Evolutionary conservation across 1,140 invertebrate genomes (phyloP), one percentile per base, ranked within the genome.

Genomic region (Trachelipus rathkii): DNA sequence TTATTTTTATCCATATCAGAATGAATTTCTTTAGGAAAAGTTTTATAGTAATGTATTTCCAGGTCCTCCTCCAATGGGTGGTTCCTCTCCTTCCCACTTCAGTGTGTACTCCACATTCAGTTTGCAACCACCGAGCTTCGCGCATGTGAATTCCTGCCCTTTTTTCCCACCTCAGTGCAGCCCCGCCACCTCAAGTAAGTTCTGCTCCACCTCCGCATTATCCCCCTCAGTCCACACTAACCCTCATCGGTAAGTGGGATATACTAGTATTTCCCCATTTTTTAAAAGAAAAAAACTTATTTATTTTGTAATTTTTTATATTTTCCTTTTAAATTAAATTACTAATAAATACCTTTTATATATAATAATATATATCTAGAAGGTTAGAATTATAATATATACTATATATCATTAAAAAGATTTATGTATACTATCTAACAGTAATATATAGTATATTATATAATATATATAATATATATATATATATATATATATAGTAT

Each of bases 111-210:
- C 78, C 90, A 90, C 69, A 88, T 89, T 23, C 71, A 45, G 76
- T n/a, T 44, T 81, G 82, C 46, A n/a, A 11, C 77, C 91, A 46
- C 93, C 94, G n/a, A 45, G 94, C 94, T 46, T 95, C n/a, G n/a
- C 95, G 23, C 95, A 98, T 84, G 95, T 98, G 70, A 98, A 98
- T n/a, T 87, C 95, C 95, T 50, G 95, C 95, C 69, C n/a, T n/a
- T 97, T 97, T 88, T 97, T 97, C 86, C 92, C 91, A 81, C 90
- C 90, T 88, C 89, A 46, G 77, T 76, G n/a, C 74, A 73, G 76
- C 82, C 33, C 74, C 79, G 23, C 86, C 87, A 15, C 87, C 87
- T 44, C 87, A 87, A 60, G 88, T 88, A 3, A 87, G 88, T 80
- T 86, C 86, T 43, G 88, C 88, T 53, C 89, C 89, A 15, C 89